Conservation (phyloP, 2,113 vertebrate species). For the Cyanoliseus patagonus region DNA sequence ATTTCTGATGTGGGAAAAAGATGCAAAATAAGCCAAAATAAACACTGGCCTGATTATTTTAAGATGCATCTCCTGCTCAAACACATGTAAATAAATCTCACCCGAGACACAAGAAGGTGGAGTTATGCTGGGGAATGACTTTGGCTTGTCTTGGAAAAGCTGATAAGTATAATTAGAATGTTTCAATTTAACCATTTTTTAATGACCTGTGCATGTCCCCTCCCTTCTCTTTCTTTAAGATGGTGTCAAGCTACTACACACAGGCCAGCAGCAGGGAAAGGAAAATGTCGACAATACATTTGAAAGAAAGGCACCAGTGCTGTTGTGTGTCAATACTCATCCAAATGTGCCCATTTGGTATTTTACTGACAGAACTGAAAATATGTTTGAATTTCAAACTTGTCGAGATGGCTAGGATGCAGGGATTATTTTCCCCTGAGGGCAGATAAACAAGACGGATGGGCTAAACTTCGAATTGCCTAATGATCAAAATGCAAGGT, state of each 20-base stretch:
- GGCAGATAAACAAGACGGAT: slow-evolving; percentile 72
- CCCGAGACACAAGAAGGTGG: background rate
- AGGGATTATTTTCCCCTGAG: slow-evolving; percentile 68
- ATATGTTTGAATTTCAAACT: slow-evolving; percentile 72
- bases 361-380: slow-evolving; percentile 68
- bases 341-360: slow-evolving; percentile 57
- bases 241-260: background rate
- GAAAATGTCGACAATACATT: slow-evolving; percentile 20
- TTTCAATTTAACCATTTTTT: slow-evolving; percentile 1
- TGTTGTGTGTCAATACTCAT: slow-evolving; percentile 56
- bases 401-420: slow-evolving; percentile 56
- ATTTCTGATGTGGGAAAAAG: background rate
- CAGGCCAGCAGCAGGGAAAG: background rate
- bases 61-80: background rate
- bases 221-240: background rate
- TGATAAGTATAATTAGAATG: background rate
- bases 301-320: background rate
- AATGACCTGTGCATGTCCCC: background rate
- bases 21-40: slow-evolving; percentile 21
- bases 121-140: background rate
- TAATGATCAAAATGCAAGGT: slow-evolving; percentile 73
- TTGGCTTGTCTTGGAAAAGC: slow-evolving; percentile 8
- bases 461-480: slow-evolving; percentile 55
- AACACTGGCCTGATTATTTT: slow-evolving; percentile 36
- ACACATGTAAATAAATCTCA: background rate